Evolutionary conservation across 1,140 invertebrate species (phyloP), one percentile per base, ranked within the genome.

Genomic region (Bombus consobrinus): DNA sequence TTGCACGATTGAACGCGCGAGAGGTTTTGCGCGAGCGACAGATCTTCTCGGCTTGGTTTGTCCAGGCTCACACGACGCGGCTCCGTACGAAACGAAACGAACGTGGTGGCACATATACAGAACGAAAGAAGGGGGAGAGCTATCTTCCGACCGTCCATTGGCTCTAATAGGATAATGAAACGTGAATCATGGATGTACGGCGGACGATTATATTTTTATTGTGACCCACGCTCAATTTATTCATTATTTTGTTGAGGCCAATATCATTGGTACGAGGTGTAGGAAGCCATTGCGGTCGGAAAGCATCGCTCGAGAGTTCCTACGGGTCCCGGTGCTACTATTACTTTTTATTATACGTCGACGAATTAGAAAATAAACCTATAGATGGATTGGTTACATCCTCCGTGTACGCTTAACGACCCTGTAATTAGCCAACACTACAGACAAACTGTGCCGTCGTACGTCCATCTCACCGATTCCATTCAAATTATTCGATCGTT

Each of bases 241-340:
- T 93, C 92, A 93, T 93, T 93, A 93, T 90, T 93, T 92, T 93
- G 93, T 93, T 93, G 91, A 93, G 88, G 92, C 92, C 92, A 93
- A 93, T 93, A 93, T 93, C 91, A 93, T 93, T 92, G 92, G 90
- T 85, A 86, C 89, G 90, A 91, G 87, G 87, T 88, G 86, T 86
- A 90, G 86, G 89, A 90, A 87, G 89, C 72, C 81, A 83, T 86
- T 83, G 89, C 86, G 66, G 83, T 90, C 89, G 86, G 89, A 88
- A 86, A 80, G 83, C 83, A 83, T 86, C 82, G 88, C 75, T 83
- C 89, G 81, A 87, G 73, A 85, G 85, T 86, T 85, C 83, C 78
- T 75, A 59, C 80, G 80, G 64, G 59, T 71, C 37, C 73, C 80
- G 32, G 81, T 78, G 57, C 78, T 74, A 64, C 77, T 62, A 74